Conservation (phyloP, 1,140 invertebrate species). For the Oreohelix idahoensis region DNA sequence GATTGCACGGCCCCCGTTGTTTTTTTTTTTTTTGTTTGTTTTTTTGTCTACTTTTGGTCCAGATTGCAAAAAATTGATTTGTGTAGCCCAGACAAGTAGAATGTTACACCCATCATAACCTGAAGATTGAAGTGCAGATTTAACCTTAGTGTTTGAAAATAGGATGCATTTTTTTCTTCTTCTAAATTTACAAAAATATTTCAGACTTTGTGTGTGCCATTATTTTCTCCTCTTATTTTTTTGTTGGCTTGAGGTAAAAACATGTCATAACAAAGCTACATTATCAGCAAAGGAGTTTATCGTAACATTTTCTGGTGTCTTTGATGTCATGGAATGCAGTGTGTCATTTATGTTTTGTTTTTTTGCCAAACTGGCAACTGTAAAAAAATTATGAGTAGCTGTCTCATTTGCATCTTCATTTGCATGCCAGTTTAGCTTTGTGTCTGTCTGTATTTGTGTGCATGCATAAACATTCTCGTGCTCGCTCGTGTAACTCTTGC, state of each 20-base stretch:
- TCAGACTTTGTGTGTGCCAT: no score
- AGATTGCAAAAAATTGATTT: background rate
- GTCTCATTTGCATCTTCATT: background rate
- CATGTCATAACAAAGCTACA: background rate
- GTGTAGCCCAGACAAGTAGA: background rate
- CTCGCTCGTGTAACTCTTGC: no score
- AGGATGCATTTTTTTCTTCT: no score
- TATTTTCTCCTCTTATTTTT: no score
- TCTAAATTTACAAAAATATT: no score
- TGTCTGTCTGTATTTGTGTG: no score
- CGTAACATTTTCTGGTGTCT: background rate
- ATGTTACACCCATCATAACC: background rate
- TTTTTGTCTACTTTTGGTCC: no score
- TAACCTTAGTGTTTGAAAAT: no score
- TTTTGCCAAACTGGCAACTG: background rate
- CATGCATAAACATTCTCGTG: no score
- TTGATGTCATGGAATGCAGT: background rate
- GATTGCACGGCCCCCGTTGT: background rate
- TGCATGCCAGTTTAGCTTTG: background rate
- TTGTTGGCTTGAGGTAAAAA: no score
- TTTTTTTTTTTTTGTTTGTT: background rate
- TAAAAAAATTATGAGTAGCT: no score
- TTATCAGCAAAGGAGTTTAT: constrained; percentile 19
- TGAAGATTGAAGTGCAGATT: no score
- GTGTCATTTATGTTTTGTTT: background rate